Base-by-base conservation (phyloP, 1,140 invertebrate species). In the Papilio helenus region DNA sequence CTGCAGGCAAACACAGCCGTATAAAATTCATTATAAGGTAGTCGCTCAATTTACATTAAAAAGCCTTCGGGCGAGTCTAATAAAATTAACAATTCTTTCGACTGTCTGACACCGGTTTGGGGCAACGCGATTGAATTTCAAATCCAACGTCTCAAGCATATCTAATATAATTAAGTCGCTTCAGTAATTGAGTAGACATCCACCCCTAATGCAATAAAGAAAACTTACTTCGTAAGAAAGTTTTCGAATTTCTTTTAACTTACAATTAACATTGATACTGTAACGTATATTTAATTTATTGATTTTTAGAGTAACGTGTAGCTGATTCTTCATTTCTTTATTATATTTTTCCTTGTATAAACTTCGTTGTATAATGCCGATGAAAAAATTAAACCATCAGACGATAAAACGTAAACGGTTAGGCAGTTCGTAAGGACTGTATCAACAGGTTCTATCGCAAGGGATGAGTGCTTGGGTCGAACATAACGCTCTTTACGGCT, bases 121-220 rank as follows among this genome's bases (percentile, higher is more conserved):
- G 84, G 84, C 82, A 83, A 83, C 83, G 76, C 87, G 87, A 94
- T 94, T 94, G 92, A 93, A 94, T 93, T 94, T 93, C 91, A 93
- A 93, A 93, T 93, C 84, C 88, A 82, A 87, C 85, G 88, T 88
- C 87, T 90, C 85, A 65, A 87, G 88, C 89, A 90, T 90, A 90
- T 90, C 89, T 93, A 92, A 94, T 93, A 91, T 89, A 94, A 94
- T 94, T 94, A 93, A 92, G 88, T 87, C 86, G 87, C 85, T 86
- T 76, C 84, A 82, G 90, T 94, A 94, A 94, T 92, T 90, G 91
- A 94, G 92, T 90, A 92, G 91, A 90, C 88, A 90, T 92, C 84
- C 88, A 90, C 87, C 89, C 87, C 79, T 79, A 83, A 78, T 84
- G 86, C 85, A 87, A 81, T 81, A 84, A 79, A 80, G 82, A 83